Evolutionary conservation across 2,797 vertebrate genomes (phyloP).

Genomic region (Hydrolagus colliei): DNA sequence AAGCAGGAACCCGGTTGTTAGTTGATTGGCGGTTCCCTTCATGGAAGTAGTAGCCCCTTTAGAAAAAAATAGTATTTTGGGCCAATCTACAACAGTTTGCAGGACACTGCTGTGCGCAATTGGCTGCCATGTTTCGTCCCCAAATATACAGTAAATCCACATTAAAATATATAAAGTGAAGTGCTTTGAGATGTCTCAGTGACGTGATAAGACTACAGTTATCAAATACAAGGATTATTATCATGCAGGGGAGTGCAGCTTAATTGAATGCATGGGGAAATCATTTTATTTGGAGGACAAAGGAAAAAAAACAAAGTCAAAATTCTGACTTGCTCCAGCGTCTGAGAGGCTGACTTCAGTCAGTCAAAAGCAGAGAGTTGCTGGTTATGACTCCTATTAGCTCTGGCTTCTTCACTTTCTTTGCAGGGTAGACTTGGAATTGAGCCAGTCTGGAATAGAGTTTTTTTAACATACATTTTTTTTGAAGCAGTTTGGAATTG

Average conservation of each 20-base stretch:
- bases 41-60: too few relatives aligned
- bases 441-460: constrained; percentile 17
- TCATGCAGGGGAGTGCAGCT: background rate
- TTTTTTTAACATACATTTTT: constrained; percentile 11
- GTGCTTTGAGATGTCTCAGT: too few relatives aligned
- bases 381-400: background rate
- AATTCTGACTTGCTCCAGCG: background rate
- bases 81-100: too few relatives aligned
- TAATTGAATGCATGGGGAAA: background rate
- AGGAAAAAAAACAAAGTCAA: background rate
- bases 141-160: too few relatives aligned
- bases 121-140: too few relatives aligned
- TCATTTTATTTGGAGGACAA: background rate
- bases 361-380: background rate
- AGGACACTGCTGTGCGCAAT: too few relatives aligned
- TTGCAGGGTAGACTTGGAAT: constrained; percentile 15
- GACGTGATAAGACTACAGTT: too few relatives aligned
- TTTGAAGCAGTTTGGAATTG: constrained; percentile 24
- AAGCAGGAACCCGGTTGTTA: too few relatives aligned
- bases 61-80: too few relatives aligned
- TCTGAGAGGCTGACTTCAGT: background rate
- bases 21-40: too few relatives aligned
- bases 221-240: too few relatives aligned
- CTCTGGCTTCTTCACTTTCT: constrained; percentile 20
- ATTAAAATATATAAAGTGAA: too few relatives aligned